A percentile compares a stretch with the other conserved stretches of the same genome.
These are phyloP conservation scores for Monopterus albus DNA, from an alignment of 2,113 vertebrate species.

Conservation along the genomic window DNA sequence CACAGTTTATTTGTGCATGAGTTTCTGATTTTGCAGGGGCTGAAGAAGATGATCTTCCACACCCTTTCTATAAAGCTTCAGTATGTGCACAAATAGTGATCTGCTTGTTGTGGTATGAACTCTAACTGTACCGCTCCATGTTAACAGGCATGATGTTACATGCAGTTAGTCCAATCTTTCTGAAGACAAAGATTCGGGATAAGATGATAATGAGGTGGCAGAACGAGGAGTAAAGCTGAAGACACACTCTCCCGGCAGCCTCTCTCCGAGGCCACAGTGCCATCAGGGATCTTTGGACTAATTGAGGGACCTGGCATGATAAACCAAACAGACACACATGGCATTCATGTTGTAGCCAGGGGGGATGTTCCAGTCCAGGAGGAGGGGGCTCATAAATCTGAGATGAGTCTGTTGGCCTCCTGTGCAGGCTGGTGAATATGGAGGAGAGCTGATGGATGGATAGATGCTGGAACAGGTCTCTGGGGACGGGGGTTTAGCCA, in stretches of 20 bases:
- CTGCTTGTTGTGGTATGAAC: no score
- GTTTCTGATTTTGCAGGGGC: no score
- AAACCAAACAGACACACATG: constrained; percentile 10
- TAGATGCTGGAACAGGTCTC: constrained; percentile 17
- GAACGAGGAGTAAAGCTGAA: background rate
- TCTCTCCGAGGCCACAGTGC: background rate
- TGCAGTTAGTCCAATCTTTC: no score
- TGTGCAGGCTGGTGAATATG: constrained; percentile 27
- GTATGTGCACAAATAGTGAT: no score
- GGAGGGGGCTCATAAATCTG: constrained; percentile 27
- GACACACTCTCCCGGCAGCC: constrained; percentile 13
- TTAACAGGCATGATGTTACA: no score
- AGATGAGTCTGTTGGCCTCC: constrained; percentile 23
- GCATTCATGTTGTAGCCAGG: background rate
- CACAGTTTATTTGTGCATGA: no score
- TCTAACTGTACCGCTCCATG: no score
- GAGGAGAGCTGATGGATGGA: constrained; percentile 23
- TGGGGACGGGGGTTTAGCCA: constrained; percentile 32
- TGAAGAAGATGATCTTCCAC: no score
- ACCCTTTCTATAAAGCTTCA: no score
- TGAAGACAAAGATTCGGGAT: background rate
- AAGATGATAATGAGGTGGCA: background rate
- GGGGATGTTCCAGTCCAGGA: constrained; percentile 11
- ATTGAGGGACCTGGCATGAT: constrained; percentile 21
- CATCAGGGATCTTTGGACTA: constrained; percentile 38